Evolutionary conservation across 2,888 invertebrate species (phyloP).

Genomic region (Pammene fasciana): DNA sequence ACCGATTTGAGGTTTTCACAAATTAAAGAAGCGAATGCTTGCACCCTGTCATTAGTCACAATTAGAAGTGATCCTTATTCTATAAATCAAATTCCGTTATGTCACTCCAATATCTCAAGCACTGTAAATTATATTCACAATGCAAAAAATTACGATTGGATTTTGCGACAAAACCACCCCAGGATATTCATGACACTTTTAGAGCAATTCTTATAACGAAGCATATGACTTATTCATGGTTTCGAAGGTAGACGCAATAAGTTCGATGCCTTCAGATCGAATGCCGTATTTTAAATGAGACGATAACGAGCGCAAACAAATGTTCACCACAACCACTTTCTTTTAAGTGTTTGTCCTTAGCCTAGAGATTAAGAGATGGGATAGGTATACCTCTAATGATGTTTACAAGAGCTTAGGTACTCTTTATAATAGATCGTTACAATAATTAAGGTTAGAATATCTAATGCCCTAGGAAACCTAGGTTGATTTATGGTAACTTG

Average conservation of each 20-base stretch:
- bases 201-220: conserved; percentile 78
- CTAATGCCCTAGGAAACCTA: too few relatives aligned
- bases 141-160: conserved; percentile 41
- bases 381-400: neutral
- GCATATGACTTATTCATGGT: conserved; percentile 79
- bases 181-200: conserved; percentile 61
- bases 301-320: conserved; percentile 60
- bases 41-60: conserved; percentile 22
- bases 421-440: too few relatives aligned
- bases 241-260: conserved; percentile 71
- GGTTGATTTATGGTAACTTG: too few relatives aligned
- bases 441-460: too few relatives aligned
- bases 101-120: conserved; percentile 9
- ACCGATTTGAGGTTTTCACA: conserved; percentile 30
- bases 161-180: conserved; percentile 43
- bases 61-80: conserved; percentile 18
- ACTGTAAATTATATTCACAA: conserved; percentile 7
- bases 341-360: neutral
- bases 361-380: too few relatives aligned
- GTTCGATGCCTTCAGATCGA: conserved; percentile 66
- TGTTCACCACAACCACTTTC: conserved; percentile 12
- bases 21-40: conserved; percentile 23
- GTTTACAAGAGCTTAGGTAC: too few relatives aligned
- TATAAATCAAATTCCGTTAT: conserved; percentile 6
- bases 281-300: conserved; percentile 72